Percentiles rank a stretch among this genome's conserved stretches.
These are phyloP conservation scores for Sebastes diploproa DNA, from an alignment of 2,797 vertebrate species.

Conservation along the genomic window DNA sequence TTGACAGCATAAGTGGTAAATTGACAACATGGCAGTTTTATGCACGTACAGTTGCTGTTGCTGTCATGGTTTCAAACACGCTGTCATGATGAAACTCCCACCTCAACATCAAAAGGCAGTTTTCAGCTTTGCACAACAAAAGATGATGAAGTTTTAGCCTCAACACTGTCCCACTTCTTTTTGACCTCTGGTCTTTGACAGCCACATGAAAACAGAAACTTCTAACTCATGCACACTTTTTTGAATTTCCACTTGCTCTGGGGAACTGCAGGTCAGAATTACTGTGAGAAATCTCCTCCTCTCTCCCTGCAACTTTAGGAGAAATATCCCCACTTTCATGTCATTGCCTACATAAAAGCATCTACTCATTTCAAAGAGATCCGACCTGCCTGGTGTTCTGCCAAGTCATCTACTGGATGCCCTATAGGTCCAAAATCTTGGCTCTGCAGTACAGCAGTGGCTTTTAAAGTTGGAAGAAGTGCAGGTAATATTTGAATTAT, in stretches of 20 bases:
- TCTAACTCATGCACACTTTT: neutral
- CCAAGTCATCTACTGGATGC: neutral
- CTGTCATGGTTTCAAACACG: conserved; percentile 4
- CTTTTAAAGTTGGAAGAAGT: neutral
- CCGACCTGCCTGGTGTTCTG: neutral
- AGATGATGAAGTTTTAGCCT: neutral
- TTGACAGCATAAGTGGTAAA: conserved; percentile 12
- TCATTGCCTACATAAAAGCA: conserved; percentile 29
- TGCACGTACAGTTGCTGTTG: neutral
- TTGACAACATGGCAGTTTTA: conserved; percentile 5
- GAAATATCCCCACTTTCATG: conserved; percentile 8
- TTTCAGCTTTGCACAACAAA: neutral
- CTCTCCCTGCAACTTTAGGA: neutral
- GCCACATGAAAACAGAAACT: neutral
- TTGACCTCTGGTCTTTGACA: neutral
- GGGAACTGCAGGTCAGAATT: neutral
- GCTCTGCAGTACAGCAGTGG: neutral
- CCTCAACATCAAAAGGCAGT: neutral
- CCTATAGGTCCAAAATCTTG: neutral
- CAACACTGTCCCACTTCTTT: neutral
- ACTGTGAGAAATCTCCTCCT: neutral
- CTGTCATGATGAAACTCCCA: conserved; percentile 11
- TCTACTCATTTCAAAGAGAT: conserved; percentile 23
- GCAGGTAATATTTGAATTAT: neutral
- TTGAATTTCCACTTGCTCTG: neutral